Base-by-base conservation (phyloP, 2,888 invertebrate genomes). In the Prionchulus punctatus region DNA sequence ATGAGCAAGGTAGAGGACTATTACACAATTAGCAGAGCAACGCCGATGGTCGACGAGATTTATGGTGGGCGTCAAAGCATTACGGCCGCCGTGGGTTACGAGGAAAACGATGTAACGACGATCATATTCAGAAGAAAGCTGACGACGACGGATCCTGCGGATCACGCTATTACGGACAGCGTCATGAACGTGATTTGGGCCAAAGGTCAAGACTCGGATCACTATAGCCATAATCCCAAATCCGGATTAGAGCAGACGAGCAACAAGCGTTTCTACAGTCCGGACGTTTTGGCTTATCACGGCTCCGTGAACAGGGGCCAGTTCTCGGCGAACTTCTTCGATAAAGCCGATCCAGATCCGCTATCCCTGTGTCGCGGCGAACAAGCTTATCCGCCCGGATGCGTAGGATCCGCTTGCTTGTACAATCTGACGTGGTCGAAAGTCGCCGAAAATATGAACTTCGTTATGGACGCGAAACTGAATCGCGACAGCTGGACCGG, bases 141-240 rank as follows among this genome's bases (percentile, higher is more conserved):
- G 7, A 36, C 36, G 7, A 12, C 36, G 7, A 12, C 18, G 12
- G 36, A 36, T 36, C 36, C 36, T 12, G 7, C 18, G 12, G 36
- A 36, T 36, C 36, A 36, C 18, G 18, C 7, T 18, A 36, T 36
- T 18, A 36, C 36, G 18, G 80, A 84, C 66, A 83, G 80, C 54
- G 69, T 80, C 36, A 91, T 90, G 83, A 86, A 88, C 70, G 84
- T 94, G 2, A 89, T 92, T 66, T 94, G 91, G 88, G 90, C 94
- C 0, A 81, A 83, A 62, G 94, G 94, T 0, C 92, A 92, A 68
- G 83, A 88, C 68, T 76, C 78, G 1, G 81, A 81, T 1, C 79
- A 79, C 57, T 86, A 84, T 67, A 74, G 81, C 23, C 84, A 84
- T 65, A 74, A 76, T 21, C 86, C 88, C 0, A 78, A 81, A 12